Evolutionary conservation across 2,888 invertebrate genomes (phyloP).

Genomic region (Lomographa bimaculata): DNA sequence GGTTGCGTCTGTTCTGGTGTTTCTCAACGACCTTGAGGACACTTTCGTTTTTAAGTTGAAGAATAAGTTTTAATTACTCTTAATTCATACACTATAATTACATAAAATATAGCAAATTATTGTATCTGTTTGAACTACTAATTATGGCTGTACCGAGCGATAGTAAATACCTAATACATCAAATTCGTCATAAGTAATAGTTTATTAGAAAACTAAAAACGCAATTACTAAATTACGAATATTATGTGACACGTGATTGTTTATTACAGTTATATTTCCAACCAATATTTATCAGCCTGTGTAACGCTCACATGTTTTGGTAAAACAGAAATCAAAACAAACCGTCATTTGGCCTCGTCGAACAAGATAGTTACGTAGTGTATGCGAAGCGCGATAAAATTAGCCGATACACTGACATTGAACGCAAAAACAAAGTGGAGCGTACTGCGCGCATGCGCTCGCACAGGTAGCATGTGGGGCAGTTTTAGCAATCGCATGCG

Average conservation of each 20-base stretch:
- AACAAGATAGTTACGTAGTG: conserved; percentile 72
- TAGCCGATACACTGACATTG: conserved; percentile 82
- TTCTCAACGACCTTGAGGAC: conserved; percentile 1
- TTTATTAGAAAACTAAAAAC: too few species aligned
- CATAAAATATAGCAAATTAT: too few species aligned
- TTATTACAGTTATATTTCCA: conserved; percentile 23
- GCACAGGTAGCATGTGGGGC: conserved; percentile 48
- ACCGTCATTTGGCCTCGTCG: conserved; percentile 72
- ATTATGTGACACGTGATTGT: conserved; percentile 14
- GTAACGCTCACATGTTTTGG: conserved; percentile 54
- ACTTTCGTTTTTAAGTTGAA: not conserved
- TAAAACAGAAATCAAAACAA: conserved; percentile 71
- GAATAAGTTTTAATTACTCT: too few species aligned
- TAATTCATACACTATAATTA: too few species aligned
- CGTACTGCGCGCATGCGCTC: conserved; percentile 69
- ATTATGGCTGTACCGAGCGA: too few species aligned
- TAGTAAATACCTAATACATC: too few species aligned
- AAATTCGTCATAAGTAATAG: too few species aligned
- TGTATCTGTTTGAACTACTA: too few species aligned
- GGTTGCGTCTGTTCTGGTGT: too few species aligned
- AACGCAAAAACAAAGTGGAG: conserved; percentile 81
- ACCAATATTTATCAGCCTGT: conserved; percentile 33
- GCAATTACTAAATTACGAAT: too few species aligned
- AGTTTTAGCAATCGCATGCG: conserved; percentile 58
- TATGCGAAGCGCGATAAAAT: conserved; percentile 77